These are phyloP conservation scores for Harpalus rufipes DNA, from an alignment of 2,888 invertebrate genomes.

Conservation along the genomic window DNA sequence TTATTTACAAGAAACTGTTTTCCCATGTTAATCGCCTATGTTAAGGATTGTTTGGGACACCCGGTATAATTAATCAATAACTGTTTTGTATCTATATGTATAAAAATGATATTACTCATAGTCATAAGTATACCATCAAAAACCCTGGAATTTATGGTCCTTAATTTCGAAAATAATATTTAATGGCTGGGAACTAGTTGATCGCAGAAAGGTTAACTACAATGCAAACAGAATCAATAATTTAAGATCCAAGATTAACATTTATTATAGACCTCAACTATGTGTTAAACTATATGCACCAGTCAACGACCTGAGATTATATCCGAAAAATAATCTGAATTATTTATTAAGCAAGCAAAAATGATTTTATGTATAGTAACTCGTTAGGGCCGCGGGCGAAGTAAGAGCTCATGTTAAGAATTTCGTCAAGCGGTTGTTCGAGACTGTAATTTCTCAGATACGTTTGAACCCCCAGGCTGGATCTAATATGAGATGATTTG, in stretches of 20 bases:
- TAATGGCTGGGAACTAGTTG: background rate
- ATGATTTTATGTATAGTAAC: constrained; percentile 56
- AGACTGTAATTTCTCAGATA: constrained; percentile 47
- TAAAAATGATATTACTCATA: background rate
- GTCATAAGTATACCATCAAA: background rate
- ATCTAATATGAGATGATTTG: constrained; percentile 62
- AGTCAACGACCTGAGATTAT: constrained; percentile 53
- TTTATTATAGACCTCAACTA: constrained; percentile 42
- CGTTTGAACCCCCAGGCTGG: constrained; percentile 36
- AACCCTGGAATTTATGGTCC: background rate
- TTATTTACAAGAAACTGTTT: no score
- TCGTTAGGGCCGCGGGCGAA: constrained; percentile 28
- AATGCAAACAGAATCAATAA: constrained; percentile 41
- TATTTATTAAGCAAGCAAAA: constrained; percentile 66
- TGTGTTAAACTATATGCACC: constrained; percentile 49
- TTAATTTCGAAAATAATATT: background rate
- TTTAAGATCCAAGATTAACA: constrained; percentile 43
- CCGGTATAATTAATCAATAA: no score
- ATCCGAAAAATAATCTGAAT: constrained; percentile 63
- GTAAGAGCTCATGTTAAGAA: constrained; percentile 44
- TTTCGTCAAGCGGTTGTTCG: constrained; percentile 47
- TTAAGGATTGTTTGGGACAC: no score
- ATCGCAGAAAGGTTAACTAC: constrained; percentile 37
- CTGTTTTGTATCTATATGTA: background rate
- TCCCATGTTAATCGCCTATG: no score